Percentiles rank a stretch among this genome's conserved stretches.
Conservation (phyloP, 2,888 invertebrate species). For the Acrobasis suavella region DNA sequence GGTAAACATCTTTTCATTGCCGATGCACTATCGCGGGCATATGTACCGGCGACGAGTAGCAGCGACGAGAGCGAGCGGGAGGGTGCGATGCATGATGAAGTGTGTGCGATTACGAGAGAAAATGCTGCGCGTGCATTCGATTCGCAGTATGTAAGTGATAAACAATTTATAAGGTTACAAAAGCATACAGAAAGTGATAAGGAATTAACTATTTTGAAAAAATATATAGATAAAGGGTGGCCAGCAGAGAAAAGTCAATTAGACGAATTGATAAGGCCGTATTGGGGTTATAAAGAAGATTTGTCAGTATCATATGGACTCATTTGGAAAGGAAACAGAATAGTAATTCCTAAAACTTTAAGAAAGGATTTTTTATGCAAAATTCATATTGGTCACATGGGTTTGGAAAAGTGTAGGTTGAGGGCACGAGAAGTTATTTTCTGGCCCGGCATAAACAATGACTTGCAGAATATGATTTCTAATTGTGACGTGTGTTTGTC, state of each 20-base stretch:
- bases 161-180: constrained; percentile 28
- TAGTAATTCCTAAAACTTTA: constrained; percentile 17
- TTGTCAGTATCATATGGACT: constrained; percentile 15
- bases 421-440: constrained; percentile 21
- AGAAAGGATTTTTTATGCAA: constrained; percentile 9
- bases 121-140: constrained; percentile 11
- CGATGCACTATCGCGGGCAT: constrained; percentile 33
- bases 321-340: constrained; percentile 24
- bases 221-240: not conserved
- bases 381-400: constrained; percentile 16
- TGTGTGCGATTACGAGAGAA: constrained; percentile 19
- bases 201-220: not conserved
- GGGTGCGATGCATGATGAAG: constrained; percentile 24
- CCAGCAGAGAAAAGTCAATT: not conserved
- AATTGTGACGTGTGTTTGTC: constrained; percentile 23
- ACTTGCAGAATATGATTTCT: constrained; percentile 22
- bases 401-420: constrained; percentile 23
- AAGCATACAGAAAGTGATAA: constrained; percentile 25
- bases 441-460: constrained; percentile 25
- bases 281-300: constrained; percentile 21
- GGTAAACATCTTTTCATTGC: constrained; percentile 35
- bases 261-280: constrained; percentile 3
- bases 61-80: constrained; percentile 13
- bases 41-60: not conserved
- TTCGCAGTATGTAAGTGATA: constrained; percentile 23